Base-by-base conservation (phyloP, 2,888 invertebrate genomes). In the Phasia obesa region DNA sequence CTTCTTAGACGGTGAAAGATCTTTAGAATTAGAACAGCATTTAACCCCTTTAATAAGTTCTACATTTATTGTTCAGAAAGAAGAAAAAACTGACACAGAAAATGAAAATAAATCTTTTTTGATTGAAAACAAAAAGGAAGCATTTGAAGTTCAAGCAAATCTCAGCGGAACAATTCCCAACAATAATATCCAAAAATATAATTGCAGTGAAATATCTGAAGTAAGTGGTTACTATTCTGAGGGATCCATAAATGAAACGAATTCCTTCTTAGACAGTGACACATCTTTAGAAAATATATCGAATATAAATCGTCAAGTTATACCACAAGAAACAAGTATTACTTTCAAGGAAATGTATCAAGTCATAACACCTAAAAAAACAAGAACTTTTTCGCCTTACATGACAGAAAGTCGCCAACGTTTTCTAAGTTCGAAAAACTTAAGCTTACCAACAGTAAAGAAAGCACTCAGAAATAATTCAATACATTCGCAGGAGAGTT, bases 11-110 rank as follows among this genome's bases (percentile, higher is more conserved):
- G 44, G 17, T 19, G n/a, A 70, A 23, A 31, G 23, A 19, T 64
- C 62, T 13, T 4, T 35, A 17, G 70, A 69, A 21, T 19, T 21
- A 21, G 5, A 15, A 3, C 4, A 35, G 35, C 9, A 35, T 2
- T 35, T 19, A 21, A 42, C 62, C 15, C 74, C 53, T 0, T 31
- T 74, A 64, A 64, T 15, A 47, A 74, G 31, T 15, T 55, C 74
- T 15, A 55, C 64, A 44, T 17, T 64, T 23, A 44, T 74, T 11
- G 21, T 2, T 21, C 23, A n/a, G 4, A 4, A 3, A 35, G 44
- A 74, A 21, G 27, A 19, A 65, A 31, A 0, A 31, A n/a, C n/a
- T n/a, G n/a, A 27, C 3, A 42, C 15, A n/a, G 38, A 4, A 51
- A 57, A n/a, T 31, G 7, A 25, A 60, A 49, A 15, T 35, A 35